Base-by-base conservation (phyloP, 2,888 invertebrate species). In the Eretmocerus hayati region DNA sequence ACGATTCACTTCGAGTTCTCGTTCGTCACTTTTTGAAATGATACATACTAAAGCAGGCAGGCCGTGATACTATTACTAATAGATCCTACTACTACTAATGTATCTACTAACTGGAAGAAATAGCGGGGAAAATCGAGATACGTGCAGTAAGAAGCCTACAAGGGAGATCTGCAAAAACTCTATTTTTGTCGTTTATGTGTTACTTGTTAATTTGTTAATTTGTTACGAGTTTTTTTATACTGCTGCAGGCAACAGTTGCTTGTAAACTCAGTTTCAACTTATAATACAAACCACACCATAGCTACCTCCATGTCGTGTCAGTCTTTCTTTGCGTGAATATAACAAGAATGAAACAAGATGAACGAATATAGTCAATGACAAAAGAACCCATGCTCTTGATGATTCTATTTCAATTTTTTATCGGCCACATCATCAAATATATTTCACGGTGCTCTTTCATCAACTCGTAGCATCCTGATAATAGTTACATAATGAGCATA, bases 21-120 rank as follows among this genome's bases (percentile, higher is more conserved):
- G 26, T 2, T 15, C 31, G 21, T 13, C 23, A 4, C 4, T 4
- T 5, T 18, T 20, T 35, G 47, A 55, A n/a, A n/a, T n/a, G n/a
- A n/a, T n/a, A n/a, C n/a, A n/a, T n/a, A 66, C 66, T 68, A 60
- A 70, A 70, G 69, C 70, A 71, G 67, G 63, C 71, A 71, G 70
- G 70, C 70, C 71, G 71, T 71, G 71, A 71, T 71, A 71, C 63
- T 66, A 52, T 48, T 66, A 65, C 60, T 62, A 64, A 65, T 63
- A 66, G 63, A 63, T 58, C 59, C 56, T 64, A 62, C 59, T 64
- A 59, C 62, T 63, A 61, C 46, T 56, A 50, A 50, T 58, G 46
- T 48, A 43, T 56, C 6, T 43, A 54, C 48, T 43, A 48, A 52
- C 45, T 30, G 33, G 46, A 43, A 13, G 21, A 19, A 46, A 35